Base-by-base conservation (phyloP, 2,113 vertebrate genomes). In the Cariama cristata region DNA sequence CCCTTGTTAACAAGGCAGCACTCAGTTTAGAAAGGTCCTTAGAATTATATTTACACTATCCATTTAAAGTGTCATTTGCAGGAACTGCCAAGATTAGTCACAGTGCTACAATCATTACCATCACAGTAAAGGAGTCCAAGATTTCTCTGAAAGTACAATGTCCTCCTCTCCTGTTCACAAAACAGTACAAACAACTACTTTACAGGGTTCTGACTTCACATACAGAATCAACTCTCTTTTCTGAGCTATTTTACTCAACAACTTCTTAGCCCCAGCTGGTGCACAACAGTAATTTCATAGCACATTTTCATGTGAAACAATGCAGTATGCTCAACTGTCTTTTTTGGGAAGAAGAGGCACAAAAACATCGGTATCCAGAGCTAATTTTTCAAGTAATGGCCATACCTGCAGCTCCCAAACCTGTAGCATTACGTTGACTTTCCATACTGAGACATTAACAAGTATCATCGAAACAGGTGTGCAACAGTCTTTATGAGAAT, bases 131-230 rank as follows among this genome's bases (percentile, higher is more conserved):
- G n/a, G 45, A 68, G 12, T 27, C 50, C 38, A 73, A 38, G 28
- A 88, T 69, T 73, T 58, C 71, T 85, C 66, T 85, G 26, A 5
- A 59, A 93, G 58, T 52, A 72, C 64, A 56, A 40, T 3, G 7
- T 63, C 38, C 52, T 93, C 69, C 84, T 59, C 62, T 72, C 28
- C 95, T 73, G 62, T 86, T 93, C 92, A 93, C 58, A 74, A 69
- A 62, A 81, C 1, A 38, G 49, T 60, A 89, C 47, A 56, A 71
- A 56, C 67, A 77, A 42, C n/a, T n/a, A 6, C 0, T 0, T 40
- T 58, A 24, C 42, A 63, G 38, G n/a, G 55, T 84, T 73, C 60
- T 75, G 26, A 64, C 23, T 23, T 73, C 44, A 6, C 33, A 21
- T 9, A 17, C 27, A 77, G 53, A 81, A 89, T 5, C 38, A 71